Evolutionary conservation across 2,113 vertebrate species (phyloP), one percentile per base, ranked within the genome.

Genomic region (Brienomyrus longianalis): DNA sequence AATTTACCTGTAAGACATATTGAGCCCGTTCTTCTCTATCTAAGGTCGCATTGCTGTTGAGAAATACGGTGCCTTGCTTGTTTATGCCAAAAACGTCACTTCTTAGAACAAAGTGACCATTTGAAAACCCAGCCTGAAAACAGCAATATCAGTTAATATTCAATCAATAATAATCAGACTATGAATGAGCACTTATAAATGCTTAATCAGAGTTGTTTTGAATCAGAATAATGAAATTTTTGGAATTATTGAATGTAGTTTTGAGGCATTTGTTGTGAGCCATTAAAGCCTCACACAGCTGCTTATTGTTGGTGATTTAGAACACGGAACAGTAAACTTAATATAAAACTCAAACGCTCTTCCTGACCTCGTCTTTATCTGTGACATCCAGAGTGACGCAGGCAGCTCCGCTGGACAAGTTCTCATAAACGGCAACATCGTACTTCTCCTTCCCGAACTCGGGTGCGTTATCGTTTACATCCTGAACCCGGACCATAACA

Each of bases 401-500:
- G 70, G 94, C 93, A 31, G 94, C 92, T 3, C 95, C 96, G 3
- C 90, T 89, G 3, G 92, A 94, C 59, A 96, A 92, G 91, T 96
- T 96, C 92, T 97, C 97, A 89, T 91, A 89, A 62, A 97, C 91
- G 17, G 43, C 80, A 15, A 94, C 77, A 0, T 96, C 62, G 7
- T 97, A 95, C 85, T 0, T 62, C 8, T 92, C 89, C 77, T 93
- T 89, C 80, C 92, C 95, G 91, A 97, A 97, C 91, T 95, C 89
- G 5, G 96, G 96, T 13, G 93, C 91, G 47, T 96, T 96, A 90
- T 97, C 94, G 0, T 96, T 97, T 90, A 96, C 91, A 0, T 97
- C 96, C 85, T 92, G 8, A 11, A 97, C 94, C 52, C 0, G 35
- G 89, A 97, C 92, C 47, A 90, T 86, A 89, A 97, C 95, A 7